phyloP scores from a whole-genome alignment of 2,888 invertebrate species.

The Ormyrus rosae region DNA sequence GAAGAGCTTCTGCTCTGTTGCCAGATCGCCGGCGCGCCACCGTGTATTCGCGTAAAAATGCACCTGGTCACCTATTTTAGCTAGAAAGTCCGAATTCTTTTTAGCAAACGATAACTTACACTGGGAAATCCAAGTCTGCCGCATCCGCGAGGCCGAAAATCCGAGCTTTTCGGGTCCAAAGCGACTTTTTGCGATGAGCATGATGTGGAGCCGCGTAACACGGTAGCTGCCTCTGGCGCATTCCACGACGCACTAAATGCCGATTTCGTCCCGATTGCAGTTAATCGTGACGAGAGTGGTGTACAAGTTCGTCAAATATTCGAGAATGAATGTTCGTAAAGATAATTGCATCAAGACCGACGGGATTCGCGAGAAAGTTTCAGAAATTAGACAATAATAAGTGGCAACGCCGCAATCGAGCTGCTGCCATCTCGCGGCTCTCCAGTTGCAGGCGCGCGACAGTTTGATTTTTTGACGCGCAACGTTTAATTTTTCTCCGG shows the following conservation, averaged over 20 bases:
- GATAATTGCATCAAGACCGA: slow-evolving; percentile 65
- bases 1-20: slow-evolving; percentile 53
- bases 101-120: not conserved
- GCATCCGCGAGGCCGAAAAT: slow-evolving; percentile 17
- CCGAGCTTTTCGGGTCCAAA: slow-evolving; percentile 59
- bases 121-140: not conserved
- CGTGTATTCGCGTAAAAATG: slow-evolving; percentile 58
- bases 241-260: slow-evolving; percentile 74
- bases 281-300: slow-evolving; percentile 62
- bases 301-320: slow-evolving; percentile 63
- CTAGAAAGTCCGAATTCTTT: not conserved
- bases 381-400: slow-evolving; percentile 67
- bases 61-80: slow-evolving; percentile 7
- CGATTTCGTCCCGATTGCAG: slow-evolving; percentile 62
- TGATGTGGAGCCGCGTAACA: slow-evolving; percentile 73
- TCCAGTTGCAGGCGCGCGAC: slow-evolving; percentile 9
- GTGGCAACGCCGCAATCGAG: slow-evolving; percentile 71
- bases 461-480: slow-evolving; percentile 20
- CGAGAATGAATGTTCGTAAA: slow-evolving; percentile 48
- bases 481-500: not conserved
- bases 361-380: slow-evolving; percentile 60
- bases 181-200: slow-evolving; percentile 66
- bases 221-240: slow-evolving; percentile 74
- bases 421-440: slow-evolving; percentile 59
- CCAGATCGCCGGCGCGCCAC: slow-evolving; percentile 49